These are phyloP conservation scores for Oconnorella tubifera DNA, from an alignment of 2,888 invertebrate species.

Conservation along the genomic window DNA sequence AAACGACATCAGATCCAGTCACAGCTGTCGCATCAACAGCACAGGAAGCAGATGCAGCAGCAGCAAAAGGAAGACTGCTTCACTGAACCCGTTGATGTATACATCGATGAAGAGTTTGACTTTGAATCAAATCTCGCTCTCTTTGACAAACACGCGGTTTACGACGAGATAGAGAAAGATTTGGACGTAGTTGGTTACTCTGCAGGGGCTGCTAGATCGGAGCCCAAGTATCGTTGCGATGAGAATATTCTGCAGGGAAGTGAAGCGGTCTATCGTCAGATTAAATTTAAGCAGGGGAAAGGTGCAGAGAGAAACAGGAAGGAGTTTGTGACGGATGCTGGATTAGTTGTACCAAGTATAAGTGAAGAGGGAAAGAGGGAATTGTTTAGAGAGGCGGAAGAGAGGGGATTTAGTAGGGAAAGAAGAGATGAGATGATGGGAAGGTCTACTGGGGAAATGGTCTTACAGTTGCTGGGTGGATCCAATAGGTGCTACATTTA, in stretches of 20 bases:
- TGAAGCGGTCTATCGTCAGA: conserved; percentile 67
- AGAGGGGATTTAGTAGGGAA: conserved; percentile 66
- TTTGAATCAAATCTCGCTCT: conserved; percentile 89
- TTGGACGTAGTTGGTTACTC: not conserved
- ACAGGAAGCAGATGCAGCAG: conserved; percentile 1
- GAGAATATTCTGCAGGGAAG: conserved; percentile 74
- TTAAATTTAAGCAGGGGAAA: conserved; percentile 53
- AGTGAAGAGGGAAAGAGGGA: conserved; percentile 66
- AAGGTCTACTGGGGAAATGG: conserved; percentile 79
- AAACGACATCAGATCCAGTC: conserved; percentile 3
- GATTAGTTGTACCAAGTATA: conserved; percentile 74
- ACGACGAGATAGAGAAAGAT: conserved; percentile 66
- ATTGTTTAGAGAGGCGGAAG: conserved; percentile 69
- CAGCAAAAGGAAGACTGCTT: conserved; percentile 66
- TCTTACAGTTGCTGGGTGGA: conserved; percentile 77
- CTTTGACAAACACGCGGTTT: conserved; percentile 79
- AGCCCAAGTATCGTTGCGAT: conserved; percentile 71
- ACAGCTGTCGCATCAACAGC: conserved; percentile 37
- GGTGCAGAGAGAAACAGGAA: not conserved
- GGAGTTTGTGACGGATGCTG: conserved; percentile 64
- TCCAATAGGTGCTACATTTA: conserved; percentile 62
- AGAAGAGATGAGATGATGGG: conserved; percentile 74
- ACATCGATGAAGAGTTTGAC: conserved; percentile 74
- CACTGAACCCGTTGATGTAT: conserved; percentile 68
- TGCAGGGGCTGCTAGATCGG: not conserved